These are phyloP conservation scores for Nycticorax nycticorax DNA, from an alignment of 2,113 vertebrate genomes.

Conservation along the genomic window DNA sequence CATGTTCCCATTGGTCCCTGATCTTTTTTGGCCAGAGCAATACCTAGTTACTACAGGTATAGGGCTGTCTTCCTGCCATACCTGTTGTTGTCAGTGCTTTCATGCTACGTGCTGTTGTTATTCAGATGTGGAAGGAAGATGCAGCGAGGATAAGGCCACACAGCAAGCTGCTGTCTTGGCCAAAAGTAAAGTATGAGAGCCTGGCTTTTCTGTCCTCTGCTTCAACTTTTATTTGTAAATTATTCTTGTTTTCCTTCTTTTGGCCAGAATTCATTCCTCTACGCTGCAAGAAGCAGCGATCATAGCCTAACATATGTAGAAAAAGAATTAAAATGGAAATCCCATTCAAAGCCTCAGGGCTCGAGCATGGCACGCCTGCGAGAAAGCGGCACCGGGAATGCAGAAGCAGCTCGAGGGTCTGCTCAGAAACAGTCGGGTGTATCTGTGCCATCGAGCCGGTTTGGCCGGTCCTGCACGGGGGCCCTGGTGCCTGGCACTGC, in stretches of 20 bases:
- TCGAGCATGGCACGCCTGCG: background rate
- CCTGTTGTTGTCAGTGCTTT: background rate
- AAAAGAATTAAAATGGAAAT: conserved; percentile 20
- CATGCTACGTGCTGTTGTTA: rapidly evolving
- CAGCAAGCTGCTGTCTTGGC: background rate
- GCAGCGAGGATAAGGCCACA: background rate
- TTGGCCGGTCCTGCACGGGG: background rate
- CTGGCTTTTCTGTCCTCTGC: background rate
- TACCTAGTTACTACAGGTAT: background rate
- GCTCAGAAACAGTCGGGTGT: background rate
- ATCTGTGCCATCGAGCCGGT: background rate
- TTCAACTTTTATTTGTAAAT: background rate
- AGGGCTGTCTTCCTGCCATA: background rate
- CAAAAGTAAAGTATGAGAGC: background rate
- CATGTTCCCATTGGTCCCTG: rapidly evolving
- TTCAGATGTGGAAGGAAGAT: background rate
- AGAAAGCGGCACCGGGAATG: background rate
- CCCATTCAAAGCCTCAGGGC: conserved; percentile 18
- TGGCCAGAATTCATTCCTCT: background rate
- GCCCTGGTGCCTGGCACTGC: background rate
- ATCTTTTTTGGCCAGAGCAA: background rate
- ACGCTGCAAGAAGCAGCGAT: rapidly evolving
- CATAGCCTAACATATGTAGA: background rate
- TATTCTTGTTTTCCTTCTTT: background rate
- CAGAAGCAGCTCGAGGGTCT: background rate